phyloP scores from a whole-genome alignment of 2,888 invertebrate genomes.

The Cephus spinipes region DNA sequence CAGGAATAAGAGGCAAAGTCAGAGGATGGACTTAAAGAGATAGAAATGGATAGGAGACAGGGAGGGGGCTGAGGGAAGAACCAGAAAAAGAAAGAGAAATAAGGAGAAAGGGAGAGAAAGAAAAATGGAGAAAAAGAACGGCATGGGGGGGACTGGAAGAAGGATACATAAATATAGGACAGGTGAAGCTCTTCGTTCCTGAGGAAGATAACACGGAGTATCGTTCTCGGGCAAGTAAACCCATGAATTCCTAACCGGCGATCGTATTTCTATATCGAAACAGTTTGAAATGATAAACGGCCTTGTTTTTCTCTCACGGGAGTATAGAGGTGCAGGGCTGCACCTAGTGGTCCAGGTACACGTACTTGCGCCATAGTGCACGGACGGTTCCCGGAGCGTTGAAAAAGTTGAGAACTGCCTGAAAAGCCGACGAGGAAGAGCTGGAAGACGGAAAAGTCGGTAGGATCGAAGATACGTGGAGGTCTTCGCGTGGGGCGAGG shows the following conservation, averaged over 20 bases:
- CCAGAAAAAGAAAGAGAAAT: not conserved
- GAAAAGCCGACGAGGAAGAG: not conserved
- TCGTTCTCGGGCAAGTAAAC: not conserved
- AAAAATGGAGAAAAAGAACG: slow-evolving; percentile 33
- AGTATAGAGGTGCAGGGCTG: not conserved
- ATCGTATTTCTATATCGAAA: not conserved
- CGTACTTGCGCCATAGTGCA: not conserved
- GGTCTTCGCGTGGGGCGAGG: slow-evolving; percentile 66
- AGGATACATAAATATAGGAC: slow-evolving; percentile 46
- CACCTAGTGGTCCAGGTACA: not conserved
- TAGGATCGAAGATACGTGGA: slow-evolving; percentile 37
- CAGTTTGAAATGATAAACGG: not conserved
- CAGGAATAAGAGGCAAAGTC: not conserved
- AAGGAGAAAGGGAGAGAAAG: not conserved
- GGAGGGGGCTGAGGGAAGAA: not conserved
- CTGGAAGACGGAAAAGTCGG: not conserved
- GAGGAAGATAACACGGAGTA: slow-evolving; percentile 38
- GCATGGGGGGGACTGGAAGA: slow-evolving; percentile 29
- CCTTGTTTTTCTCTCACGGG: not conserved
- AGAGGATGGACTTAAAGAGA: slow-evolving; percentile 7
- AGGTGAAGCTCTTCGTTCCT: slow-evolving; percentile 40
- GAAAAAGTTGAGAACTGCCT: too few relatives aligned
- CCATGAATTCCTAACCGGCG: not conserved
- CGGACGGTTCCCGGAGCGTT: too few relatives aligned
- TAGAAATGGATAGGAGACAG: slow-evolving; percentile 11